Evolutionary conservation across 2,113 vertebrate genomes (phyloP).

Genomic region (Formicarius rufipectus): DNA sequence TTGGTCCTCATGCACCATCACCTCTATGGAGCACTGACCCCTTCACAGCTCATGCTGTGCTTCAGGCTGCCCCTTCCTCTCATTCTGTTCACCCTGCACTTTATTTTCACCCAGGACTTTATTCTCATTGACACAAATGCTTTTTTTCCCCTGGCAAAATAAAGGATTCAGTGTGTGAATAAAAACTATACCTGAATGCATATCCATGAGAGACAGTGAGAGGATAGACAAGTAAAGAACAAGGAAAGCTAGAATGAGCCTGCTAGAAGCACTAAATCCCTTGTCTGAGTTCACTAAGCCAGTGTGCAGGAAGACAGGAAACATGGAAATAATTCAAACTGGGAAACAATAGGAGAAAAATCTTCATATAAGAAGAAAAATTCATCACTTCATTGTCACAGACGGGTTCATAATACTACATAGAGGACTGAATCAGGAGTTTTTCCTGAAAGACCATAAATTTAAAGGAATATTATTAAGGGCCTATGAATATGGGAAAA

Average conservation of each 20-base stretch:
- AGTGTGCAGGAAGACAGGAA: not conserved
- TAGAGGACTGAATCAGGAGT: not conserved
- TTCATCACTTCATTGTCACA: not conserved
- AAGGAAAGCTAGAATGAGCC: not conserved
- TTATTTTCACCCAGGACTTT: not conserved
- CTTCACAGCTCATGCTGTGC: not conserved
- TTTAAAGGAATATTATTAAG: not conserved
- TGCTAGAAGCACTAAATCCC: not conserved
- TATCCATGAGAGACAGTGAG: not conserved
- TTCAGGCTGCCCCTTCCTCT: not conserved
- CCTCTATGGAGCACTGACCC: accelerated
- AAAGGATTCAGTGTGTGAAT: not conserved
- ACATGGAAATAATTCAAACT: not conserved
- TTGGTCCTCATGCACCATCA: not conserved
- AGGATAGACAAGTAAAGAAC: not conserved
- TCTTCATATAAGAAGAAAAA: not conserved
- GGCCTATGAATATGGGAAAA: not conserved
- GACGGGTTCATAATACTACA: not conserved
- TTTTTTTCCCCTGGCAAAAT: not conserved
- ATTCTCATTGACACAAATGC: not conserved
- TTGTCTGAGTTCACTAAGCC: not conserved
- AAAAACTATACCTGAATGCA: not conserved
- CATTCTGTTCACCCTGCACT: accelerated
- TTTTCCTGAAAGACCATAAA: not conserved
- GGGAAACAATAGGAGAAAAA: not conserved